Evolutionary conservation across 2,888 invertebrate species (phyloP), one percentile per base, ranked within the genome.

Genomic region (Coleophora flavipennella): DNA sequence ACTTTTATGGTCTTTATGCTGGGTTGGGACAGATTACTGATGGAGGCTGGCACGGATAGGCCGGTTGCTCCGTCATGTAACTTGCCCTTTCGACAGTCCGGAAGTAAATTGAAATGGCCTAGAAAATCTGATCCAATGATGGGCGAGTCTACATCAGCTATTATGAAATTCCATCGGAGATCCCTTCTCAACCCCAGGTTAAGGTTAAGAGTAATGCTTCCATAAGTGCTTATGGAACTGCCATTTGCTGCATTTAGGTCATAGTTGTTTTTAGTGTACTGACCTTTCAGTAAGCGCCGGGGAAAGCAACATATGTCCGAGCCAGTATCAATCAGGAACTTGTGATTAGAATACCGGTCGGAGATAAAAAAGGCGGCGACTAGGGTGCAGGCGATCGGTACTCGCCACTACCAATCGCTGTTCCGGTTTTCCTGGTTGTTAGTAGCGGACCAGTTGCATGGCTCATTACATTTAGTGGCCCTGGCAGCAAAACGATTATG

Each of bases 111-210:
- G 9, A 43, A 46, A 25, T 47, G 37, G 0, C 40, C 26, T 14
- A 49, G 33, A 20, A 47, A 43, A 14, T 45, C 45, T 1, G 43
- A 38, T 6, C 49, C 46, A 4, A 45, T 46, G 0, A 49, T 47
- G 9, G 45, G 31, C 2, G 35, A 40, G 10, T 8, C 25, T 13
- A 50, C 45, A 8, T 50, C 46, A 1, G 45, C 47, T 2, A 47
- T 37, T 1, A 44, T 38, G 12, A 50, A 47, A 8, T 35, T 14
- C 46, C 45, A 45, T 0, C 2, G 2, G 20, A 46, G 38, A 1
- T 43, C 40, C 0, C 49, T 38, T 1, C 41, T 40, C 9, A 46
- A 20, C 2, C 46, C 43, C 10, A 48, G 14, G 31, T 42, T 39
- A 0, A 46, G 37, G 3, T 12, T 28, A 20, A 48, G 33, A 8